Evolutionary conservation across 2,888 invertebrate species (phyloP).

Genomic region (Pyrrhia umbra): DNA sequence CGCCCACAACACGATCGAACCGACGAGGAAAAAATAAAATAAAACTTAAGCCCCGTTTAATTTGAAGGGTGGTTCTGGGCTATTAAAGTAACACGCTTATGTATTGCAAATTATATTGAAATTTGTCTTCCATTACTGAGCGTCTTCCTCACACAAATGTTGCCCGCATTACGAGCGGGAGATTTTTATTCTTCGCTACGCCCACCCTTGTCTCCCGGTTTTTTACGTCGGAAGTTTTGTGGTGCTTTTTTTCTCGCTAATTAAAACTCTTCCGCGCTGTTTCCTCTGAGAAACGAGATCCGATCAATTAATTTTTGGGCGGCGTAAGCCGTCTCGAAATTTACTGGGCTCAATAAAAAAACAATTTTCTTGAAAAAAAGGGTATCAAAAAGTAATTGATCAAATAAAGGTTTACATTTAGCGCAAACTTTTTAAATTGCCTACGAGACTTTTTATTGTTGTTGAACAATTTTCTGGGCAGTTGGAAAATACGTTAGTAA

Average conservation of each 20-base stretch:
- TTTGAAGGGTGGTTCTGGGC: constrained; percentile 91
- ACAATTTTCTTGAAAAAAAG: constrained; percentile 79
- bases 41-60: constrained; percentile 91
- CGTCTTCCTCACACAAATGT: constrained; percentile 90
- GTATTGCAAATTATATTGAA: constrained; percentile 91
- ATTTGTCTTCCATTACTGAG: constrained; percentile 90
- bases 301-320: constrained; percentile 90
- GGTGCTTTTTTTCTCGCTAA: constrained; percentile 89
- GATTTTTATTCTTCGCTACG: constrained; percentile 87
- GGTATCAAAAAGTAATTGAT: constrained; percentile 85
- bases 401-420: constrained; percentile 76
- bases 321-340: constrained; percentile 87
- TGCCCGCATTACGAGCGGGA: constrained; percentile 89
- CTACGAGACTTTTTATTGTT: constrained; percentile 63
- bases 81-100: constrained; percentile 91
- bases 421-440: constrained; percentile 69
- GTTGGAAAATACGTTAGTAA: constrained; percentile 68
- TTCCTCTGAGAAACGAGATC: constrained; percentile 89
- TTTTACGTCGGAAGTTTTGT: constrained; percentile 89
- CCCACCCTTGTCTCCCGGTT: constrained; percentile 89
- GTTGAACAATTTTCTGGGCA: constrained; percentile 65
- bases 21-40: constrained; percentile 89
- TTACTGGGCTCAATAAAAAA: constrained; percentile 85
- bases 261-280: constrained; percentile 90
- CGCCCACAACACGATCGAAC: constrained; percentile 81